These are phyloP conservation scores for Rosalia funebris DNA, from an alignment of 2,888 invertebrate genomes.

Conservation along the genomic window DNA sequence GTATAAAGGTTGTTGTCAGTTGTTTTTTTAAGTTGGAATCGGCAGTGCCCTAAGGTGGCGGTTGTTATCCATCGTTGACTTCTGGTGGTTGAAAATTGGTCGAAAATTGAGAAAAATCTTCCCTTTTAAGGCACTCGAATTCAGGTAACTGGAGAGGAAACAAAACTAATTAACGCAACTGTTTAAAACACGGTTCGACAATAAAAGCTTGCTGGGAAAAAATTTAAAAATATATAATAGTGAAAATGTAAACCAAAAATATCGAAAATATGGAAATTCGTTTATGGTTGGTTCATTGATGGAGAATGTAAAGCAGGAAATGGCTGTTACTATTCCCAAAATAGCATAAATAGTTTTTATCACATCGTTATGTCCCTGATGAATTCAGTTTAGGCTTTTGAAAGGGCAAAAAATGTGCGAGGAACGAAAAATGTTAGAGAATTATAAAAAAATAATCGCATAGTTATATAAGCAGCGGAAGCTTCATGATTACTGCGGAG, in stretches of 20 bases:
- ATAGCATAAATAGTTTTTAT: too few species aligned
- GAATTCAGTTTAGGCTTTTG: too few species aligned
- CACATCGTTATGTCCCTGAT: too few species aligned
- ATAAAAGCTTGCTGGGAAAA: slow-evolving; percentile 4
- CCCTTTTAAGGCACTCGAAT: slow-evolving; percentile 41
- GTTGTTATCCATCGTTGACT: slow-evolving; percentile 41
- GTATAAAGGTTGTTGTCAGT: slow-evolving; percentile 45
- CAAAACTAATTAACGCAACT: background rate
- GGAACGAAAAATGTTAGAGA: too few species aligned
- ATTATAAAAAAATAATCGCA: background rate
- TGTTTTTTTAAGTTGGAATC: slow-evolving; percentile 35
- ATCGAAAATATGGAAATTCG: too few species aligned
- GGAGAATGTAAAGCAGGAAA: background rate
- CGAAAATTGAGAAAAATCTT: slow-evolving; percentile 39
- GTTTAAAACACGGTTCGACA: background rate
- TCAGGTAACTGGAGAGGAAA: slow-evolving; percentile 46
- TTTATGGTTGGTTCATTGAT: too few species aligned
- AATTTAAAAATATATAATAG: too few species aligned
- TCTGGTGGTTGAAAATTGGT: slow-evolving; percentile 41
- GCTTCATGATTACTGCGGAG: slow-evolving; percentile 35
- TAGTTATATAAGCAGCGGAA: slow-evolving; percentile 29
- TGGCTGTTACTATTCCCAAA: too few species aligned
- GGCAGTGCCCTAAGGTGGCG: slow-evolving; percentile 35
- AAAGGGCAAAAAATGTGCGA: too few species aligned
- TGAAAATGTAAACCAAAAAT: too few species aligned